Evolutionary conservation across 2,888 invertebrate genomes (phyloP).

Genomic region (Pachycephus smyrnensis): DNA sequence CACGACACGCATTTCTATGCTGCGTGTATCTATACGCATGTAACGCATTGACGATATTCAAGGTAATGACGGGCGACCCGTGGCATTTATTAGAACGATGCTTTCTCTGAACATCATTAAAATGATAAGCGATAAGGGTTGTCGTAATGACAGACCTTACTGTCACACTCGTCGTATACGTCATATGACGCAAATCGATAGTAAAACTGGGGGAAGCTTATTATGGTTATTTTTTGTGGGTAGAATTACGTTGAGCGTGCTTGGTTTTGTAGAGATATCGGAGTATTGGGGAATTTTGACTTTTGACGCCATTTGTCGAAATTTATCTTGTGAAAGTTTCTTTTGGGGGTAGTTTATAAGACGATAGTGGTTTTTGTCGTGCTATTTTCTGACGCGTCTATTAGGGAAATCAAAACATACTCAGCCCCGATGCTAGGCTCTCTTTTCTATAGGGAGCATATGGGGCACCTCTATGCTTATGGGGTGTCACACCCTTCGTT

Average conservation of each 20-base stretch:
- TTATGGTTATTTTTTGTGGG: slow-evolving; percentile 21
- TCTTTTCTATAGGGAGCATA: slow-evolving; percentile 55
- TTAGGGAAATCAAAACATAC: slow-evolving; percentile 66
- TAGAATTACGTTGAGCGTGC: not conserved
- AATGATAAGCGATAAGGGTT: slow-evolving; percentile 43
- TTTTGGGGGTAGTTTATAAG: not conserved
- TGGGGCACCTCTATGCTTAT: slow-evolving; percentile 53
- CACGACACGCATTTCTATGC: not conserved
- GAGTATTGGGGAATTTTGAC: not conserved
- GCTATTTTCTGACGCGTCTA: slow-evolving; percentile 41
- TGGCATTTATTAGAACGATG: slow-evolving; percentile 7
- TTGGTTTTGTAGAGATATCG: not conserved
- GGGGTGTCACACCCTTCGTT: slow-evolving; percentile 56
- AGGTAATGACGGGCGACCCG: not conserved
- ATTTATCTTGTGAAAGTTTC: not conserved
- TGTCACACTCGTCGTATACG: not conserved
- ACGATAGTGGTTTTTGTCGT: not conserved
- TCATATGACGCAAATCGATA: slow-evolving; percentile 54
- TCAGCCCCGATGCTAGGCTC: slow-evolving; percentile 42
- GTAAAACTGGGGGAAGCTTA: slow-evolving; percentile 31
- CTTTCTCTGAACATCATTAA: slow-evolving; percentile 46
- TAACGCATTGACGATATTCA: too few species aligned
- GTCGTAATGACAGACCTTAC: slow-evolving; percentile 43
- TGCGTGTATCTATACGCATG: not conserved
- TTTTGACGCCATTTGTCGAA: not conserved